Evolutionary conservation across 2,113 vertebrate genomes (phyloP), one percentile per base, ranked within the genome.

Genomic region (Serinus canaria): DNA sequence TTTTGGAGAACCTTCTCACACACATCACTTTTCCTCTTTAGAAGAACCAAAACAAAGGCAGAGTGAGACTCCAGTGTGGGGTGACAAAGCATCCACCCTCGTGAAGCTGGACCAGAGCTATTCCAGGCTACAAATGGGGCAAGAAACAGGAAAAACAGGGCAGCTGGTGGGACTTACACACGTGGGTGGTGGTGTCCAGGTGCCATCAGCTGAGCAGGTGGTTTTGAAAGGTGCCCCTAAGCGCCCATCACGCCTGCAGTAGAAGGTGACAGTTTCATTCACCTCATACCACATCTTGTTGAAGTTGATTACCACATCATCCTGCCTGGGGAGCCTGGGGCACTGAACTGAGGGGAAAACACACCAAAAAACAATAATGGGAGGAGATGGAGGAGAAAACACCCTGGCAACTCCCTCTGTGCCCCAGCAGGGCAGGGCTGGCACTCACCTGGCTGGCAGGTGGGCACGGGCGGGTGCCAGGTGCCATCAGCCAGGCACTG

Each of bases 361-460:
- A 5, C 11, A 11, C 21, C 15, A 6, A 46, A 55, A 17, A 17
- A 2, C 22, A n/a, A 28, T 12, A 13, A 15, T 0, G 22, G 58
- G 41, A 47, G 49, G 68, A 33, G 23, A 47, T 12, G 49, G 69
- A 47, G 69, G n/a, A 55, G 56, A 5, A 28, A 47, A 43, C 6
- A 6, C 35, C 9, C 46, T 25, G 53, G 11, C n/a, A 14, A 24
- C 3, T 5, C 13, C 6, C 9, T 2, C 15, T 9, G 55, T 5
- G 56, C 6, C 1, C 12, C 47, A 10, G 56, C 47, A 5, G 79
- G 60, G 67, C 31, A 15, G 67, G 55, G 66, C 39, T 9, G 59
- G 89, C 2, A 95, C 97, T 87, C 88, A 98, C 97, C 91, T 49
- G 94, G 97, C 69, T 15, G 79, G 75, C 97, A 97, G 72, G 85